A percentile compares a stretch with the other conserved stretches of the same genome.
These are phyloP conservation scores for Nyctereutes procyonoides DNA, from an alignment of 2,113 vertebrate genomes.

Conservation along the genomic window DNA sequence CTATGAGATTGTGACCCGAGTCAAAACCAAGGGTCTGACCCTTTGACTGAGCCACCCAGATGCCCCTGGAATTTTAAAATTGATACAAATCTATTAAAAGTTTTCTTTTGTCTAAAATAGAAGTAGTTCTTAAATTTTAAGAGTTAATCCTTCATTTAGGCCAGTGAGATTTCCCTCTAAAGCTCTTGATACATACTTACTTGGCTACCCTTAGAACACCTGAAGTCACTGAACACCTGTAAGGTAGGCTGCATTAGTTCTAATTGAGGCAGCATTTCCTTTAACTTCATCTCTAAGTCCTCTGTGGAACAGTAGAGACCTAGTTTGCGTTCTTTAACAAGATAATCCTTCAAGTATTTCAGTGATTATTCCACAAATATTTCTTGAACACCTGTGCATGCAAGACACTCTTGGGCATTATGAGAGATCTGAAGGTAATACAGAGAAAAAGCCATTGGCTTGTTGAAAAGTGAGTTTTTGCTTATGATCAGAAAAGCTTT, in stretches of 20 bases:
- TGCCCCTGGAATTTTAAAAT: not conserved
- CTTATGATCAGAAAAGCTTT: constrained; percentile 44
- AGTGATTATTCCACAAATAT: constrained; percentile 45
- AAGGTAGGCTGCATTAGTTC: not conserved
- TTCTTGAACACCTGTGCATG: constrained; percentile 3
- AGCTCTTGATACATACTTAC: not conserved
- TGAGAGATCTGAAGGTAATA: constrained; percentile 7
- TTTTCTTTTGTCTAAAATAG: not conserved
- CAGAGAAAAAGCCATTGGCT: constrained; percentile 25
- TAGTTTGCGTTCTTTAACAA: constrained; percentile 24
- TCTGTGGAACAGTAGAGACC: constrained; percentile 9
- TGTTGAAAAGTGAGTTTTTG: constrained; percentile 56
- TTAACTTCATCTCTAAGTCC: not conserved
- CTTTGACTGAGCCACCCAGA: not conserved
- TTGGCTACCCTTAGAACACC: not conserved
- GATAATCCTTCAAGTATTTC: constrained; percentile 50
- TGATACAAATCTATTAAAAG: not conserved
- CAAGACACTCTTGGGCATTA: not conserved
- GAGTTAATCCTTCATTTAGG: constrained; percentile 33
- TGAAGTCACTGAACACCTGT: not conserved
- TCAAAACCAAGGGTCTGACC: not conserved
- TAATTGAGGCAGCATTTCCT: constrained; percentile 47
- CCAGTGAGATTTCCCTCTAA: not conserved
- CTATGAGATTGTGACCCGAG: not conserved
- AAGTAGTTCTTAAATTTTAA: constrained; percentile 35